A percentile compares a stretch with the other conserved stretches of the same genome.
Evolutionary conservation across 2,888 invertebrate species (phyloP).

Genomic region (Noctuana brunneofusca): DNA sequence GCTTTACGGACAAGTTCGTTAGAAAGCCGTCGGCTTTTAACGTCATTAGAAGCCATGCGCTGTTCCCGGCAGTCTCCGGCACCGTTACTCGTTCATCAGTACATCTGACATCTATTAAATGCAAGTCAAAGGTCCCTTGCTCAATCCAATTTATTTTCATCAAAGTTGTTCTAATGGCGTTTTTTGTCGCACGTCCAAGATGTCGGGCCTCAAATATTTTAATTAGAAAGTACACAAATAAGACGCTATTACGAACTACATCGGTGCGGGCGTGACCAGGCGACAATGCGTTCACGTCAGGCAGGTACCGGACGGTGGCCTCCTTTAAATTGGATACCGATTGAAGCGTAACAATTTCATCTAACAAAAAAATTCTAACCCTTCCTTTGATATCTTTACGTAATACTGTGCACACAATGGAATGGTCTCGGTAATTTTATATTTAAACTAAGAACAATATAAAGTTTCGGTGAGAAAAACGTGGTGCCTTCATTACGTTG

Average conservation of each 20-base stretch:
- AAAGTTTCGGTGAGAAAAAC: constrained; percentile 13
- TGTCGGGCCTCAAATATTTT: constrained; percentile 60
- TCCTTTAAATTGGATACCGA: constrained; percentile 74
- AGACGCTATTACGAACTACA: constrained; percentile 62
- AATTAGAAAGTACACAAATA: constrained; percentile 74
- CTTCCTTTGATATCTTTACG: constrained; percentile 65
- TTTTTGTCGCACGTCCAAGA: constrained; percentile 49
- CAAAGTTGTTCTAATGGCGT: constrained; percentile 48
- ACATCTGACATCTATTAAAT: constrained; percentile 42
- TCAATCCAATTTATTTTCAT: constrained; percentile 62
- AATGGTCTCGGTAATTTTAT: constrained; percentile 49
- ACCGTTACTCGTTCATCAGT: constrained; percentile 41
- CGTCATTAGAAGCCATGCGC: constrained; percentile 34
- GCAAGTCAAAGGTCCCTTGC: constrained; percentile 45
- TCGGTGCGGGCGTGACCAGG: constrained; percentile 62
- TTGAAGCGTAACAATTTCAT: constrained; percentile 72
- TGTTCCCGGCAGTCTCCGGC: constrained; percentile 26
- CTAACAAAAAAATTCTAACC: constrained; percentile 60
- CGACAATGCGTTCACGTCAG: constrained; percentile 59
- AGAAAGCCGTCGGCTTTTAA: constrained; percentile 31
- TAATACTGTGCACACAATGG: constrained; percentile 65
- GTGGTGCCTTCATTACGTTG: not conserved
- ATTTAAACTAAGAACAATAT: constrained; percentile 35
- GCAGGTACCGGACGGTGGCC: constrained; percentile 60
- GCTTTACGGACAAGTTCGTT: constrained; percentile 29